These are phyloP conservation scores for Bombyx mandarina DNA, from an alignment of 1,140 invertebrate genomes.

Conservation along the genomic window DNA sequence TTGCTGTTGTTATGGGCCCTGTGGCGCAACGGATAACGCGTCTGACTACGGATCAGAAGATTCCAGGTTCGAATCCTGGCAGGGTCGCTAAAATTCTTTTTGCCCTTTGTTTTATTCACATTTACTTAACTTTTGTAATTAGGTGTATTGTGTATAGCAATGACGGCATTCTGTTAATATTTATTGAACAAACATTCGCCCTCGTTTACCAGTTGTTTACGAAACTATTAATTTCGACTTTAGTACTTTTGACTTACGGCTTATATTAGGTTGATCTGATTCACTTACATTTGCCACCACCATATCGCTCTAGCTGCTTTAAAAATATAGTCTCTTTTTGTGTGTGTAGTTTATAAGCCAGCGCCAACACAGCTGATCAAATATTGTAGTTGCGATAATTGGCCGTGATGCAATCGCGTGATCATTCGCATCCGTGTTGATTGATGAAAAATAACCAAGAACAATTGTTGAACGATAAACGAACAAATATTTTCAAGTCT, in stretches of 20 bases:
- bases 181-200: slow-evolving; percentile 37
- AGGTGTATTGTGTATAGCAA: slow-evolving; percentile 39
- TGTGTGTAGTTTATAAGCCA: slow-evolving; percentile 16
- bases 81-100: slow-evolving; percentile 39
- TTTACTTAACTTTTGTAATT: slow-evolving; percentile 39
- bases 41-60: slow-evolving; percentile 86
- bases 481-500: background rate
- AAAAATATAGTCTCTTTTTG: slow-evolving; percentile 8
- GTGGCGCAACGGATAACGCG: slow-evolving; percentile 94
- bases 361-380: slow-evolving; percentile 59
- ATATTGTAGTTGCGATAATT: slow-evolving; percentile 68
- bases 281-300: too few relatives aligned
- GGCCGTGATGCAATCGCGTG: slow-evolving; percentile 64
- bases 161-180: slow-evolving; percentile 51
- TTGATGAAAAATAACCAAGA: background rate
- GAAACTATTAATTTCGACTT: slow-evolving; percentile 2
- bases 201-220: too few relatives aligned
- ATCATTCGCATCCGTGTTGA: slow-evolving; percentile 28
- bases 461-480: too few relatives aligned
- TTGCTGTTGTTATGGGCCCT: slow-evolving; percentile 70
- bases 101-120: slow-evolving; percentile 13
- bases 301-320: too few relatives aligned
- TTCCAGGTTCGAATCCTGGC: slow-evolving; percentile 67
- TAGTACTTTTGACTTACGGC: slow-evolving; percentile 17
- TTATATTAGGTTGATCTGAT: slow-evolving; percentile 16